Evolutionary conservation across 2,888 invertebrate genomes (phyloP).

Genomic region (Phragmatobia fuliginosa): DNA sequence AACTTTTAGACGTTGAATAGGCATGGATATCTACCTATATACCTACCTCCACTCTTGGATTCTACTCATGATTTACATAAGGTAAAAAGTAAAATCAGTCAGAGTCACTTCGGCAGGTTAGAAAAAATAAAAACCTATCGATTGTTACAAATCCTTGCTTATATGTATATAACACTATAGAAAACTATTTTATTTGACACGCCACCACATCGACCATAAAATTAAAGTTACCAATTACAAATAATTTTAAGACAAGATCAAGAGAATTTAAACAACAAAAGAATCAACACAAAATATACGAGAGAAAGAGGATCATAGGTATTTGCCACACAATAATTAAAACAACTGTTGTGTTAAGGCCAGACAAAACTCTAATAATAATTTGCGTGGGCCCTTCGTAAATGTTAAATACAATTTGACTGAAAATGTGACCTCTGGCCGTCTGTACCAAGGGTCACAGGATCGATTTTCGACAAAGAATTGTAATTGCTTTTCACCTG

Average conservation of each 20-base stretch:
- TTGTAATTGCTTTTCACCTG: constrained; percentile 9
- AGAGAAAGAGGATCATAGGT: not conserved
- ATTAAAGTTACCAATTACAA: too few species aligned
- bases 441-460: constrained; percentile 13
- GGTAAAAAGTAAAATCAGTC: too few species aligned
- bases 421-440: constrained; percentile 14
- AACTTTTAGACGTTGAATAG: not conserved
- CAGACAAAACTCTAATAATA: not conserved
- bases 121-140: too few species aligned
- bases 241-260: not conserved
- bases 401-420: constrained; percentile 14
- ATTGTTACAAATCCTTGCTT: too few species aligned
- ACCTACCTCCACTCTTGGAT: too few species aligned
- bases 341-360: not conserved
- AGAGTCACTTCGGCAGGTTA: too few species aligned
- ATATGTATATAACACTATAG: too few species aligned
- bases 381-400: not conserved
- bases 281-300: too few species aligned
- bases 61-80: too few species aligned
- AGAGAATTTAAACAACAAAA: not conserved
- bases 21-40: too few species aligned
- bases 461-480: constrained; percentile 3
- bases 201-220: too few species aligned
- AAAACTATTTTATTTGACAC: too few species aligned
- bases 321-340: not conserved